phyloP scores from a whole-genome alignment of 2,888 invertebrate species.

The Cyrtodaria siliqua region DNA sequence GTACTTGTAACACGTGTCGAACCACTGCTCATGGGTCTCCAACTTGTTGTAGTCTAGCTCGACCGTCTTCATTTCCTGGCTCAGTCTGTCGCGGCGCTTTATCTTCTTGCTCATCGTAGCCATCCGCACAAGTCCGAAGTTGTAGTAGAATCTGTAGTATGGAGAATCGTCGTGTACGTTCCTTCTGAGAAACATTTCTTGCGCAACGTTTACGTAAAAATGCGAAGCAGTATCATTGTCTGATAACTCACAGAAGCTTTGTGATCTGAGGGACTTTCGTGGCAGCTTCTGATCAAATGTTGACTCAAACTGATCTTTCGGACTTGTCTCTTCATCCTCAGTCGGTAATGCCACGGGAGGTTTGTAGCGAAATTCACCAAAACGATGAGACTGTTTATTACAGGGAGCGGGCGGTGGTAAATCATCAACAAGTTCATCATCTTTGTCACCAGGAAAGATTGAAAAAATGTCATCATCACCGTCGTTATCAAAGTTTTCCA shows the following conservation, averaged over 20 bases:
- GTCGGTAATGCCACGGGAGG: constrained; percentile 10
- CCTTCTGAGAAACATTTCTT: constrained; percentile 29
- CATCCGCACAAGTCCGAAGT: constrained; percentile 40
- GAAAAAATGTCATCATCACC: background rate
- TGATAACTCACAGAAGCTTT: constrained; percentile 27
- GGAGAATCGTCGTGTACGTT: constrained; percentile 48
- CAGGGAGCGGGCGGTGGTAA: constrained; percentile 45
- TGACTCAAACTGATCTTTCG: background rate
- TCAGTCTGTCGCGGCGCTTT: constrained; percentile 41
- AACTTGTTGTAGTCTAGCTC: constrained; percentile 54
- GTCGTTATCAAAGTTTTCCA: no score
- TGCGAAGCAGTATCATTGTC: constrained; percentile 18
- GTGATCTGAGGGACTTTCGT: constrained; percentile 23
- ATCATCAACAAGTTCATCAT: constrained; percentile 3
- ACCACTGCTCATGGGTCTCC: constrained; percentile 65
- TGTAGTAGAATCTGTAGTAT: constrained; percentile 59
- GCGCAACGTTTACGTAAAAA: constrained; percentile 44
- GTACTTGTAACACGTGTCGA: constrained; percentile 52
- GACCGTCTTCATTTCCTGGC: constrained; percentile 23
- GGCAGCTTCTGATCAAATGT: background rate
- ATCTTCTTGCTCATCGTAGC: constrained; percentile 54
- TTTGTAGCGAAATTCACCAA: constrained; percentile 38
- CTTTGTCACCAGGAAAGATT: background rate
- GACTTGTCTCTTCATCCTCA: background rate
- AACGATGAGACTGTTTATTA: constrained; percentile 23